phyloP scores from a whole-genome alignment of 2,113 vertebrate genomes.

The Lepidothrix coronata region DNA sequence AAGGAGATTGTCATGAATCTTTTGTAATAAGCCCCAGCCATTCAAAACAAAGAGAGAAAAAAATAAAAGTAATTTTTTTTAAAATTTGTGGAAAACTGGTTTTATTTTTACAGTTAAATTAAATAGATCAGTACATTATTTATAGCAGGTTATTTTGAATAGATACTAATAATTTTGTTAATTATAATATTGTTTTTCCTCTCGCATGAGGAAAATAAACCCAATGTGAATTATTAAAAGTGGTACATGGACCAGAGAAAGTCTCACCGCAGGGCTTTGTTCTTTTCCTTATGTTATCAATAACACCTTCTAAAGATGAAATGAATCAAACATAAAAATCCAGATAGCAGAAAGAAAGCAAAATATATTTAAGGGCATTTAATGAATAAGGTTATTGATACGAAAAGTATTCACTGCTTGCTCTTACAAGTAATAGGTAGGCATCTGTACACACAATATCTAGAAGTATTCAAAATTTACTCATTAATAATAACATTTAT shows the following conservation, averaged over 20 bases:
- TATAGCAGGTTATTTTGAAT: not conserved
- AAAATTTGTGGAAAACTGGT: fast-evolving
- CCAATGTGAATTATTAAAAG: not conserved
- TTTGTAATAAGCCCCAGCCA: not conserved
- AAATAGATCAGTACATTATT: not conserved
- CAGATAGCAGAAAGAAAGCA: not conserved
- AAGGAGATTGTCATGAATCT: not conserved
- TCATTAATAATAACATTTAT: not conserved
- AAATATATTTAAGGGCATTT: not conserved
- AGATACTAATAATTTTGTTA: not conserved
- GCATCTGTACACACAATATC: not conserved
- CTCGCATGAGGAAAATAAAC: not conserved
- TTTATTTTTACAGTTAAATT: not conserved
- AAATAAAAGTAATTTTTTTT: not conserved
- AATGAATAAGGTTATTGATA: not conserved
- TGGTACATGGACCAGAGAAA: not conserved
- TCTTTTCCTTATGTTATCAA: not conserved
- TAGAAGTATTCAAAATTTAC: not conserved
- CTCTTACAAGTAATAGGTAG: not conserved
- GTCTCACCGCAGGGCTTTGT: not conserved
- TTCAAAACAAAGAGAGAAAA: not conserved
- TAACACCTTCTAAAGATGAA: not conserved
- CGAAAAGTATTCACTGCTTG: not conserved
- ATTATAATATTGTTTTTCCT: not conserved
- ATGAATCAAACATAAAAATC: not conserved